Evolutionary conservation across 2,888 invertebrate species (phyloP), one percentile per base, ranked within the genome.

Genomic region (Melinaea menophilus): DNA sequence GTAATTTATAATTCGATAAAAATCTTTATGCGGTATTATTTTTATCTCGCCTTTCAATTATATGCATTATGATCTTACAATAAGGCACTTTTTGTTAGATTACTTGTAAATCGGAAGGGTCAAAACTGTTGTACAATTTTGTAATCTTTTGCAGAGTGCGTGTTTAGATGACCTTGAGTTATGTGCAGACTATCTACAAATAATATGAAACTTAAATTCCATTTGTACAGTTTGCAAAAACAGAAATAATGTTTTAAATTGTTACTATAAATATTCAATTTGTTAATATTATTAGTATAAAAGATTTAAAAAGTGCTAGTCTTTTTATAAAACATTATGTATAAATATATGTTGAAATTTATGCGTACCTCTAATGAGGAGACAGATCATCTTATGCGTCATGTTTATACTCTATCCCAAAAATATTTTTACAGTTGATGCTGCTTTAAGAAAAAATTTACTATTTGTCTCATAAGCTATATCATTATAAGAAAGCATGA

Each of bases 161-260:
- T 59, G 64, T 47, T 46, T 35, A 41, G 4, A 22, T 46, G 65
- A 34, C 62, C 65, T 65, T 65, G 61, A 62, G 54, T 61, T 58
- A 55, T n/a, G 48, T 58, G 61, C 56, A 62, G 58, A 56, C 22
- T 22, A 22, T 22, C 22, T 22, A 22, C 55, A 47, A 33, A 31
- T 54, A 64, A 60, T 59, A 58, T 58, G 60, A 59, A 56, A 58
- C 51, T n/a, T 46, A 46, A 46, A 46, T 46, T 46, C 46, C 46
- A 46, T 46, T 7, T 46, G n/a, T 46, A n/a, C 46, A 46, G 11
- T 46, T 46, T 46, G n/a, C n/a, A n/a, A n/a, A 12, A 46, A 12
- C n/a, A n/a, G 46, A 11, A 46, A 12, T 46, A 46, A 46, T 12
- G 46, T n/a, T 46, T 5, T n/a, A 4, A 46, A 46, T 46, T n/a